Evolutionary conservation across 2,113 vertebrate genomes (phyloP), one percentile per base, ranked within the genome.

Genomic region (Campylomormyrus tamandua): DNA sequence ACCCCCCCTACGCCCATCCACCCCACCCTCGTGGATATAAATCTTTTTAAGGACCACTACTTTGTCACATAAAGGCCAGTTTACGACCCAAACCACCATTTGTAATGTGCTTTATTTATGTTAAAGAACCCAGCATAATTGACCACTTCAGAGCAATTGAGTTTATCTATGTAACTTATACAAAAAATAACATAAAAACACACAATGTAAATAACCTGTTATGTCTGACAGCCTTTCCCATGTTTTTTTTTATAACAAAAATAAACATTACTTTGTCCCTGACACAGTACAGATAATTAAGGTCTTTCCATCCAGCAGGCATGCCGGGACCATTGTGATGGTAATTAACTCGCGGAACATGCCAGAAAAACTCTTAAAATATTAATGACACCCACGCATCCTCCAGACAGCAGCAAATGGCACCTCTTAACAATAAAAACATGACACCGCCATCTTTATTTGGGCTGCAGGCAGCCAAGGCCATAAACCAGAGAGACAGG

Each of bases 281-380:
- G 24, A 83, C 85, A 56, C 7, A 87, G 6, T 17, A 21, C 49
- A 35, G 50, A 35, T 50, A 86, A 70, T 70, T 52, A 24, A 89
- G 83, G 35, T n/a, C 9, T 84, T 83, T 56, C 49, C 52, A 62
- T 45, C 50, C 49, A 39, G 50, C 27, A 56, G 17, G 31, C 45
- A 24, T 52, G 10, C 0, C 39, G 48, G 87, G n/a, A 35, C 35
- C 15, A 42, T 77, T 35, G 66, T 56, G 74, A 49, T 80, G 50
- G 27, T 83, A 90, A 90, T 90, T 83, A 88, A 62, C 87, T 83
- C 87, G 31, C 8, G 17, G 62, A 39, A 77, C 74, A 58, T 89
- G 89, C 49, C 62, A 50, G n/a, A 15, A 11, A 39, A 46, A 83
- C 24, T 10, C 66, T 84, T 91, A 88, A 91, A 91, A 90, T 52